Percentiles rank a stretch among this genome's conserved stretches.
These are phyloP conservation scores for Sphaerodactylus townsendi DNA, from an alignment of 2,113 vertebrate species.

Conservation along the genomic window DNA sequence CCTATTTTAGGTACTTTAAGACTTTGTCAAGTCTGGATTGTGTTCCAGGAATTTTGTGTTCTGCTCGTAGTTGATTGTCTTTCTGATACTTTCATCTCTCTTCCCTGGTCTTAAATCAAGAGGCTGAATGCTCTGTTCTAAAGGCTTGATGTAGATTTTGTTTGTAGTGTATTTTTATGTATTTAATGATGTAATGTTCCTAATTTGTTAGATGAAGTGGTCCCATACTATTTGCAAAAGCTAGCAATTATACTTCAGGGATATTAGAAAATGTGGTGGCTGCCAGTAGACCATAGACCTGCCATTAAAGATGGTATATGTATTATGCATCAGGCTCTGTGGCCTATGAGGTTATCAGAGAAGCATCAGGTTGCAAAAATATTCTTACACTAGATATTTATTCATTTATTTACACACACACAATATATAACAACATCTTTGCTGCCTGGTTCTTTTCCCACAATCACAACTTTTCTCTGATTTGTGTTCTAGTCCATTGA, in stretches of 20 bases:
- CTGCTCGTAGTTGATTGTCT: neutral
- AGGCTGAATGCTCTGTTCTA: neutral
- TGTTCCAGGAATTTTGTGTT: neutral
- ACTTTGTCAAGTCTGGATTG: neutral
- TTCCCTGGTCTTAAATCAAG: neutral
- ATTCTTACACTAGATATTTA: too few species aligned
- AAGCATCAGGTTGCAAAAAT: neutral
- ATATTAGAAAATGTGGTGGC: neutral
- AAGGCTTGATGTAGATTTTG: neutral
- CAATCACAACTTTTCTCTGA: neutral
- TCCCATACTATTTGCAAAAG: neutral
- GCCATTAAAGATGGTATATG: neutral
- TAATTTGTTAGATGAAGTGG: neutral
- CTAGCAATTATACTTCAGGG: neutral
- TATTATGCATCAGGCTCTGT: too few species aligned
- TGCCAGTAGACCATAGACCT: neutral
- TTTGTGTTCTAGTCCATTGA: neutral
- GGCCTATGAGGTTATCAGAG: neutral
- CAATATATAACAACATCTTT: neutral
- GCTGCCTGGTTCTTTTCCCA: neutral
- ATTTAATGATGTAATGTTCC: neutral
- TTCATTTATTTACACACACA: too few species aligned
- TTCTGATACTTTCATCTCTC: neutral
- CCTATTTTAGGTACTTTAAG: neutral
- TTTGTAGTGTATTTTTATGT: neutral